phyloP scores from a whole-genome alignment of 2,113 vertebrate genomes.

The Atractosteus spatula region DNA sequence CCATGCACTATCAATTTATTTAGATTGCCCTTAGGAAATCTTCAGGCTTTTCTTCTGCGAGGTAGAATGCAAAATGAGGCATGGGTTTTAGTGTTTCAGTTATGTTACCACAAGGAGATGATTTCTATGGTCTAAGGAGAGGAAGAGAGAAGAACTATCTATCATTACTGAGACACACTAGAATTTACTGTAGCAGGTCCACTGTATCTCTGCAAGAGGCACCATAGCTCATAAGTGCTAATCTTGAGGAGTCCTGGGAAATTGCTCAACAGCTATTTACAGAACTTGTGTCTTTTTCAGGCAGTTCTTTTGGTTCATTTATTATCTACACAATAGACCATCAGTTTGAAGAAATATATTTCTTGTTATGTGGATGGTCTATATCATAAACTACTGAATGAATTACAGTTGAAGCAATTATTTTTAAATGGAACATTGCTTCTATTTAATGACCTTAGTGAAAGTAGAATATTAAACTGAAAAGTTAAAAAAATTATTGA shows the following conservation, averaged over 20 bases:
- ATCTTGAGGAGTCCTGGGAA: slow-evolving; percentile 5
- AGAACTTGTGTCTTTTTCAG: background rate
- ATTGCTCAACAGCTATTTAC: slow-evolving; percentile 19
- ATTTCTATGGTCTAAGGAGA: slow-evolving; percentile 19
- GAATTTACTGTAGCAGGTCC: background rate
- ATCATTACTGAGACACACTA: slow-evolving; percentile 15
- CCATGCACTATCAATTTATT: too few species aligned
- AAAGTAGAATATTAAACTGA: too few species aligned
- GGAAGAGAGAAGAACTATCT: slow-evolving; percentile 31
- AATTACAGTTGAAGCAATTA: too few species aligned
- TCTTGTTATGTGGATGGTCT: too few species aligned
- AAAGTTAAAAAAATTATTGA: too few species aligned
- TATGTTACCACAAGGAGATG: slow-evolving; percentile 6
- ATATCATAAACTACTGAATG: too few species aligned
- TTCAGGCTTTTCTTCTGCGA: background rate
- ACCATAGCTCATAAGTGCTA: background rate
- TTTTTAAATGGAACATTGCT: too few species aligned
- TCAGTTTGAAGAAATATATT: too few species aligned
- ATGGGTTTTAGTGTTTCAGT: background rate
- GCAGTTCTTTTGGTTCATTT: background rate
- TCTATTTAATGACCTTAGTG: too few species aligned
- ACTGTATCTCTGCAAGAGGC: background rate
- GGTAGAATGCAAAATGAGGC: background rate
- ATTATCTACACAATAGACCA: too few species aligned
- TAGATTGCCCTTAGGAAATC: too few species aligned